Conservation (phyloP, 2,888 invertebrate species). For the Tenthredo scrophulariae region DNA sequence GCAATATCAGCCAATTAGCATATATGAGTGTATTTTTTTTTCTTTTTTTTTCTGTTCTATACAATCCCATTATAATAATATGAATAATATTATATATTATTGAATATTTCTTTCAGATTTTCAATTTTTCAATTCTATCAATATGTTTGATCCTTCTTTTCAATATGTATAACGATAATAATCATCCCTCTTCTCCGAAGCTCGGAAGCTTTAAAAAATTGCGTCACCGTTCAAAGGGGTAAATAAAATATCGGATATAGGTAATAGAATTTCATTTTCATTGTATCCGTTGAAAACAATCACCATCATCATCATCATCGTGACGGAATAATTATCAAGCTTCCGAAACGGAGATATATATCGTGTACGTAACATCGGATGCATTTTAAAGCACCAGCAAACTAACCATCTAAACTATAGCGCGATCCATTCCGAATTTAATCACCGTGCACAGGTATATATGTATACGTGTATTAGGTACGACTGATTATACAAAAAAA, state of each 20-base stretch:
- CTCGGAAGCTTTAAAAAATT: background rate
- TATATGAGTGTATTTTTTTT: constrained; percentile 55
- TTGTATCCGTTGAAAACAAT: background rate
- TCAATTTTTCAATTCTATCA: background rate
- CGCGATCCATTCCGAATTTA: constrained; percentile 49
- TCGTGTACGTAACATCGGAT: constrained; percentile 35
- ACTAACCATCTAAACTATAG: constrained; percentile 50
- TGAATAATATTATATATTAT: background rate
- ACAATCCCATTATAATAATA: background rate
- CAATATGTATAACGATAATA: background rate
- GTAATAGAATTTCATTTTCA: background rate
- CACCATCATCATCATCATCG: background rate
- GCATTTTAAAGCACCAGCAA: constrained; percentile 47
- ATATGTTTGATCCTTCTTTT: background rate
- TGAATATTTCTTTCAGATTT: background rate
- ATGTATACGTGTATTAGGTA: constrained; percentile 16
- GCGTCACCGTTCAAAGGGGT: background rate
- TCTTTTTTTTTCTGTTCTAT: constrained; percentile 60
- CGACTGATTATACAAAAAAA: background rate
- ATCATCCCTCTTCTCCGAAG: background rate
- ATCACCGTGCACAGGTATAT: constrained; percentile 44
- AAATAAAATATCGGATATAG: background rate
- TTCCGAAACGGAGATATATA: constrained; percentile 27
- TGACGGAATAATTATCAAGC: constrained; percentile 3
- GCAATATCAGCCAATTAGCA: constrained; percentile 73